Base-by-base conservation (phyloP, 2,797 vertebrate species). In the Ctenopoma kingsleyae region DNA sequence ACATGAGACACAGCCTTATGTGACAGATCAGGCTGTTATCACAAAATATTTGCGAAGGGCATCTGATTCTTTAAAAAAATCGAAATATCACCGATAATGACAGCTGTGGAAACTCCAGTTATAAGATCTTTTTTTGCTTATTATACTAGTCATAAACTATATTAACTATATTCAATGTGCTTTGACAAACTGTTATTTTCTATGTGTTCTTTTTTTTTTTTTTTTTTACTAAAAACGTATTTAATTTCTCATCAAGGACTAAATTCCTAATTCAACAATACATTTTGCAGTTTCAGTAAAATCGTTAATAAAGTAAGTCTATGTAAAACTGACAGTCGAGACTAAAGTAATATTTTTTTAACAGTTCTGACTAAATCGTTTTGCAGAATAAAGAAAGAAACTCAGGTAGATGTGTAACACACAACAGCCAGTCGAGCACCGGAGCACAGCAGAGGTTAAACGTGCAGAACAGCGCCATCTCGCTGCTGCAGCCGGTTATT, bases 391-490 rank as follows among this genome's bases (percentile, higher is more conserved):
- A n/a, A 27, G 3, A 27, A 25, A 51, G 0, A 48, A 27, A 5
- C 3, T 4, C 17, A 60, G 17, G 52, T n/a, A 43, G 58, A 61
- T 32, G 1, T 19, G 16, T 6, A 27, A 57, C 25, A 68, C 27
- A 47, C 9, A 7, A 38, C 13, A 36, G 48, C 1, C 53, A 54
- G 49, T 7, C 50, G 56, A 49, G 60, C 48, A 32, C 17, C 8
- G 58, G 74, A 66, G 62, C 65, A 55, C 48, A 46, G 67, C 36
- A 17, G 68, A 66, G 76, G 80, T 77, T 78, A 80, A 85, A 76
- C 44, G 63, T 81, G 90, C 90, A 92, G 82, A 93, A 94, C 67
- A 93, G 94, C 93, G 93, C 93, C 94, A 94, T 92, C 94, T 95
- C 81, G 89, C 93, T 93, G 89, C 48, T 27, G 77, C 61, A 57